phyloP scores from a whole-genome alignment of 2,888 invertebrate species.

The Aspidiotus rigidus region DNA sequence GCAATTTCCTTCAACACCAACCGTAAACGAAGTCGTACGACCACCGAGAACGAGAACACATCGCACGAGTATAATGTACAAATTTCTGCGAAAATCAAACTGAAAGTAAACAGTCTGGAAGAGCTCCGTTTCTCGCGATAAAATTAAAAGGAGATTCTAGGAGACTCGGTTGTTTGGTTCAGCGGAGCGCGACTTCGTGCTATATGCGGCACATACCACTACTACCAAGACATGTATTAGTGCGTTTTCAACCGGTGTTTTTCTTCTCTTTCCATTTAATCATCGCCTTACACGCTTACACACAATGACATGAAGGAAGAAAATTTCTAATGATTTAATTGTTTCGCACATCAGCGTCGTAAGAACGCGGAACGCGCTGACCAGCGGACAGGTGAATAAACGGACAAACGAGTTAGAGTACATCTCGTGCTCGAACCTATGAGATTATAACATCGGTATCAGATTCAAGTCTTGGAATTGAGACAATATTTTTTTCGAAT shows the following conservation, averaged over 20 bases:
- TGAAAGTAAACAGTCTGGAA: constrained; percentile 24
- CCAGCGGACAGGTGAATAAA: no score
- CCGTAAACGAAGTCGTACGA: not conserved
- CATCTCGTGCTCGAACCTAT: no score
- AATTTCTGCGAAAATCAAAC: constrained; percentile 8
- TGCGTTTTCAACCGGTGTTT: not conserved
- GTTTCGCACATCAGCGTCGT: constrained; percentile 9
- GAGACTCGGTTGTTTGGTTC: constrained; percentile 29
- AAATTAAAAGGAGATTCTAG: constrained; percentile 31
- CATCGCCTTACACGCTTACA: not conserved
- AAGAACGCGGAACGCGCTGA: no score
- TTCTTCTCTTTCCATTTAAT: not conserved
- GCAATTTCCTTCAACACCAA: not conserved
- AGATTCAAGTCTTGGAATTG: no score
- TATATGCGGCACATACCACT: constrained; percentile 26
- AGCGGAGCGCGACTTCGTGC: constrained; percentile 30
- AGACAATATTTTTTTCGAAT: no score
- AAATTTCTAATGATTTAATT: constrained; percentile 4
- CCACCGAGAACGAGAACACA: not conserved
- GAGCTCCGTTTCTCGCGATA: constrained; percentile 16
- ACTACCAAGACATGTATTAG: constrained; percentile 1
- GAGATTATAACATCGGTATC: no score
- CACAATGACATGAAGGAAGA: not conserved
- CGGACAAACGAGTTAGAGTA: no score
- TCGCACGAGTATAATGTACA: constrained; percentile 2